A percentile compares a stretch with the other conserved stretches of the same genome.
Conservation (phyloP, 1,140 invertebrate genomes). For the Calycopis cecrops region DNA sequence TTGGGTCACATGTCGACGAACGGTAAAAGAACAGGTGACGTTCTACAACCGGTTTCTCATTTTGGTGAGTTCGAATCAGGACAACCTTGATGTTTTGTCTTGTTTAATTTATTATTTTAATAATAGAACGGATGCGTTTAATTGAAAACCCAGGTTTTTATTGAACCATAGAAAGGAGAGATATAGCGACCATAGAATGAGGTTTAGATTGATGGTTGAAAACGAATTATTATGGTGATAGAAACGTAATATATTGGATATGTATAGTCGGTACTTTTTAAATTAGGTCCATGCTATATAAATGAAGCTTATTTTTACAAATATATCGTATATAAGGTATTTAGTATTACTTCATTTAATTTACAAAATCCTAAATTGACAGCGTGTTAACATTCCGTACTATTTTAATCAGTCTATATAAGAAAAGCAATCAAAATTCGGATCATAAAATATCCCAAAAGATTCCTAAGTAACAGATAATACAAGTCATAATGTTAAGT, state of each 20-base stretch:
- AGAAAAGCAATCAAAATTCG: no score
- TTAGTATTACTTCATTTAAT: no score
- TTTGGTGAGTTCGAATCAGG: constrained; percentile 21
- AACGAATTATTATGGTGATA: neutral
- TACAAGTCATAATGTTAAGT: neutral
- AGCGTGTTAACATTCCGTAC: no score
- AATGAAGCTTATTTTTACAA: no score
- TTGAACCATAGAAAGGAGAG: no score
- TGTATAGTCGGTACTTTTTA: neutral
- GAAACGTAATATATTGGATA: neutral
- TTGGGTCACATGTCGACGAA: constrained; percentile 26
- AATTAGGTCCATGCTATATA: neutral
- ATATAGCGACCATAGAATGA: no score
- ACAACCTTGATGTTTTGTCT: neutral
- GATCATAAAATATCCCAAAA: neutral
- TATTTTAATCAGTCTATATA: no score
- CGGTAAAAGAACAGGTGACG: constrained; percentile 32
- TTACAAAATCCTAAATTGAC: no score
- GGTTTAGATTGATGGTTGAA: no score
- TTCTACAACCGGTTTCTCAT: constrained; percentile 33
- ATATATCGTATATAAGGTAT: no score
- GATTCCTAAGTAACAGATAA: neutral
- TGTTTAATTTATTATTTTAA: no score
- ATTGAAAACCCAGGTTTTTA: no score
- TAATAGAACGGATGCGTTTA: neutral